Evolutionary conservation across 2,113 vertebrate species (phyloP).

Genomic region (Pongo abelii): DNA sequence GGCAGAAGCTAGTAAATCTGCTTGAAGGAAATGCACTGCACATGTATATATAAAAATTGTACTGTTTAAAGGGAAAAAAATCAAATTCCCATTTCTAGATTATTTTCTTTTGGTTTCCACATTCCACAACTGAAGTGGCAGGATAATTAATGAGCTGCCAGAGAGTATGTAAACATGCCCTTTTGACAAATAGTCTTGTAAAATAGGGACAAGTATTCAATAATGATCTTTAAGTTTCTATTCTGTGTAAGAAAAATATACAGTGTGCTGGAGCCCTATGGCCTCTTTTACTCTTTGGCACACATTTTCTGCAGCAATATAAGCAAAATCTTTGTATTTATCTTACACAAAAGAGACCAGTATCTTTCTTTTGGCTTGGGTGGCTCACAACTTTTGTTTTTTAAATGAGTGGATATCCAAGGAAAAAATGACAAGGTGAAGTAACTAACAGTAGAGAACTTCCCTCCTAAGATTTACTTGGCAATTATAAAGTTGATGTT

Average conservation of each 20-base stretch:
- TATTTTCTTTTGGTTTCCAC: not conserved
- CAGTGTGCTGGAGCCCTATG: not conserved
- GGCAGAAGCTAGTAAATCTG: not conserved
- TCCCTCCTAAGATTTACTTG: not conserved
- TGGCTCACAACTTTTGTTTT: not conserved
- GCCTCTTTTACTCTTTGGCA: not conserved
- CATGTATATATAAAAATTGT: not conserved
- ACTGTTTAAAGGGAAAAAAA: not conserved
- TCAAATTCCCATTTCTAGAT: not conserved
- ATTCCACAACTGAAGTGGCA: not conserved
- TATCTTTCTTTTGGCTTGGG: not conserved
- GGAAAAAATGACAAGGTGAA: not conserved
- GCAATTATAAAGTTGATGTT: not conserved
- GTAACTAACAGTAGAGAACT: not conserved
- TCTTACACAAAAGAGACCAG: not conserved
- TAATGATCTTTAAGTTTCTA: not conserved
- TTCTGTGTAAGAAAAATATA: not conserved
- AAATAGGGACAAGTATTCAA: not conserved
- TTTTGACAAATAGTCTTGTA: not conserved
- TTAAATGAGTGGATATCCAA: not conserved
- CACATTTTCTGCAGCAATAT: not conserved
- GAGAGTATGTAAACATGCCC: not conserved
- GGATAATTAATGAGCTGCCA: not conserved
- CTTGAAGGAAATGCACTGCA: not conserved
- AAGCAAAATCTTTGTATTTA: not conserved